Conservation (phyloP, 2,888 invertebrate species). For the Agrotis puta region DNA sequence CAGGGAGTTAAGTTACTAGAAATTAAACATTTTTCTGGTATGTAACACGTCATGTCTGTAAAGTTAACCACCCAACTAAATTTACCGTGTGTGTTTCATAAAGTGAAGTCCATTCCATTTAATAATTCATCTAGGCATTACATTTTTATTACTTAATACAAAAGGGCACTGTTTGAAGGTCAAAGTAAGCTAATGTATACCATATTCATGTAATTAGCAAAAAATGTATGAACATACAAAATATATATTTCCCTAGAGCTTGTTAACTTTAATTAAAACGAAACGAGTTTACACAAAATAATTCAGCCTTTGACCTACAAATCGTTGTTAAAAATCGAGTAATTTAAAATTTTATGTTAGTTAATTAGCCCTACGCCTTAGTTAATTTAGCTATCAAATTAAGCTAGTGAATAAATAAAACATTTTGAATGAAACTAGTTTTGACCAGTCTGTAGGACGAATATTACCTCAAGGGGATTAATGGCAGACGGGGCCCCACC, state of each 20-base stretch:
- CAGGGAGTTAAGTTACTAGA: too few species aligned
- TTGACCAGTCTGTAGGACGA: too few species aligned
- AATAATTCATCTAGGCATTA: not conserved
- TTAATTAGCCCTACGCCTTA: slow-evolving; percentile 7
- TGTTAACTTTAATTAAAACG: slow-evolving; percentile 45
- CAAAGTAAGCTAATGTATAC: slow-evolving; percentile 12
- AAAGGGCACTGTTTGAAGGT: slow-evolving; percentile 12
- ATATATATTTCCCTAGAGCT: slow-evolving; percentile 50
- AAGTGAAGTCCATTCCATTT: not conserved
- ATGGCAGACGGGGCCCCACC: too few species aligned
- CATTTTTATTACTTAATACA: not conserved
- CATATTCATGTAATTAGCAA: slow-evolving; percentile 34
- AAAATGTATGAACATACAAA: slow-evolving; percentile 23
- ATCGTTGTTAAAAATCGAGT: slow-evolving; percentile 20
- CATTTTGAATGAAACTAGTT: too few species aligned
- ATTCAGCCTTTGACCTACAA: slow-evolving; percentile 41
- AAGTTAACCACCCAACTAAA: too few species aligned
- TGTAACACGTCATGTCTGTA: too few species aligned
- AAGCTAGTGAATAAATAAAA: not conserved
- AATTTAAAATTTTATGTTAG: slow-evolving; percentile 7
- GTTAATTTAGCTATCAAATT: not conserved
- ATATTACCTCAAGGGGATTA: too few species aligned
- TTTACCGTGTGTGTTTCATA: too few species aligned
- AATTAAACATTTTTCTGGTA: too few species aligned
- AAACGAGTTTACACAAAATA: slow-evolving; percentile 40